Conservation (phyloP, 2,797 vertebrate species). For the Myioborus melanocephalus region DNA sequence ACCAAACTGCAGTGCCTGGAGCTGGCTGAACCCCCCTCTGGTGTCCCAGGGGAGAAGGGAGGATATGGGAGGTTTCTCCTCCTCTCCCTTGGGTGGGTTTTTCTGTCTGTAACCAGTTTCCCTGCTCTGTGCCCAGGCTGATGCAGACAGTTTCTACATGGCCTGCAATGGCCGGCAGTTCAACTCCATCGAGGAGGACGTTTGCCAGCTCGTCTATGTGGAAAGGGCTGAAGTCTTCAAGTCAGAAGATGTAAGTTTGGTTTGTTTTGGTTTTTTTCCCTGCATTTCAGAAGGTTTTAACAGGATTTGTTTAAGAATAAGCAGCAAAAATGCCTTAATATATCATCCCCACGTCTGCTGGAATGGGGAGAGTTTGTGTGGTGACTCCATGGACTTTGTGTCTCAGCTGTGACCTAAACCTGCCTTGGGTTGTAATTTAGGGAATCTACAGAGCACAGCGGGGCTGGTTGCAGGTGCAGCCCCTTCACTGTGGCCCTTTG, state of each 20-base stretch:
- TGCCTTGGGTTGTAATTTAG: background rate
- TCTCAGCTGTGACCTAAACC: background rate
- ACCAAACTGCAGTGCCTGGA: background rate
- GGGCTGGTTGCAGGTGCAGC: background rate
- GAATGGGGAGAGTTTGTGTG: background rate
- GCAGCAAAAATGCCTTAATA: background rate
- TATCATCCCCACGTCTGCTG: background rate
- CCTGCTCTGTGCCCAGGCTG: slow-evolving; percentile 75
- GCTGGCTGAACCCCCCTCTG: background rate
- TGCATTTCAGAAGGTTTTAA: background rate
- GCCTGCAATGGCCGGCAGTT: slow-evolving; percentile 93
- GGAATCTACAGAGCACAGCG: background rate
- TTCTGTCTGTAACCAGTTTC: background rate
- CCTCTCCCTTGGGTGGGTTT: background rate
- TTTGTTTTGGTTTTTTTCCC: background rate
- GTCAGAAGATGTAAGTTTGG: slow-evolving; percentile 87
- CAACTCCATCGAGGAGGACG: slow-evolving; percentile 96
- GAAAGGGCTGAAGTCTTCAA: slow-evolving; percentile 94
- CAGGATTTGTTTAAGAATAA: background rate
- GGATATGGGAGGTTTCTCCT: background rate
- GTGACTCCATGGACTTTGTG: accelerated
- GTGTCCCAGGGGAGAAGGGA: background rate
- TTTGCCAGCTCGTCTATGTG: slow-evolving; percentile 95
- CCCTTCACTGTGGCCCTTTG: background rate
- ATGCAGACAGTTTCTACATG: slow-evolving; percentile 94